Evolutionary conservation across 1,140 invertebrate genomes (phyloP).

Genomic region (Procambarus virginalis): DNA sequence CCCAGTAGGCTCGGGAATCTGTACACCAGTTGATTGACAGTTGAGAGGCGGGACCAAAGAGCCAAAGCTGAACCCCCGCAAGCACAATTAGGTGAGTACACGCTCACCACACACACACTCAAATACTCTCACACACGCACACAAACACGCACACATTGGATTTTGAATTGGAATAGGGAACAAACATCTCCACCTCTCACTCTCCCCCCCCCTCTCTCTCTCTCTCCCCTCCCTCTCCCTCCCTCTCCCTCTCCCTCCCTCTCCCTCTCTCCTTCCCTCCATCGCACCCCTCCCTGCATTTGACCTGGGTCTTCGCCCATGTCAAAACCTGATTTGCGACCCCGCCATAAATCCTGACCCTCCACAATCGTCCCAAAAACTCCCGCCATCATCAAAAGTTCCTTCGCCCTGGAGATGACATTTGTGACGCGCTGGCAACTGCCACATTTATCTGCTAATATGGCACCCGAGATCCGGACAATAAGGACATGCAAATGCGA

Average conservation of each 20-base stretch:
- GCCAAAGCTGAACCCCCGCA: no score
- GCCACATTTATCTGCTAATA: constrained; percentile 14
- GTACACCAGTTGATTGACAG: no score
- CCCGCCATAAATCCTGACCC: neutral
- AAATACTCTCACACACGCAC: no score
- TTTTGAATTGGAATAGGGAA: no score
- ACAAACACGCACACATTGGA: no score
- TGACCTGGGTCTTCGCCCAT: neutral
- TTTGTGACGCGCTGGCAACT: constrained; percentile 1
- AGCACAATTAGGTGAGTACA: no score
- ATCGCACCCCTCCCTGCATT: neutral
- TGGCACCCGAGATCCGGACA: constrained; percentile 3
- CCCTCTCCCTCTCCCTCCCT: neutral
- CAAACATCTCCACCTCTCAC: no score
- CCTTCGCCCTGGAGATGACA: constrained; percentile 1
- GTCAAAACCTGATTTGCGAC: neutral
- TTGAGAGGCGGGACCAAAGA: no score
- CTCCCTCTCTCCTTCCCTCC: neutral
- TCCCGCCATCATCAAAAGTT: constrained; percentile 5
- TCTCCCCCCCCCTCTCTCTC: no score
- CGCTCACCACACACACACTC: no score
- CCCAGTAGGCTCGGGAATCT: no score
- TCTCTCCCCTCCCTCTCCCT: neutral
- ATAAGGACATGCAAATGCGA: constrained; percentile 17
- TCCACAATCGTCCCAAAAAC: neutral